phyloP scores from a whole-genome alignment of 2,797 vertebrate genomes.

The Aselliscus stoliczkanus region DNA sequence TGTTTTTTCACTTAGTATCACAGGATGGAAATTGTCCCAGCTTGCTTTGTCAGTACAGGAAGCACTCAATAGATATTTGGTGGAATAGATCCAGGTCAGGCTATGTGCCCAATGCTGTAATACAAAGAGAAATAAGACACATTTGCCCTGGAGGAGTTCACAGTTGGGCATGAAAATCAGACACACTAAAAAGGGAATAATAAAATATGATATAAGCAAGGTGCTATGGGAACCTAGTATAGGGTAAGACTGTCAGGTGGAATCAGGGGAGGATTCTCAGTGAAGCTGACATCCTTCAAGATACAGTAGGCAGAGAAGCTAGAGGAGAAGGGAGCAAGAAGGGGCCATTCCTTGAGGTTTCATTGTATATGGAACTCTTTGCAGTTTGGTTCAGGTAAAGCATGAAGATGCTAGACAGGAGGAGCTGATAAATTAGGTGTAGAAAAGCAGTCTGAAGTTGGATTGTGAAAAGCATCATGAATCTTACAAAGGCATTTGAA shows the following conservation, averaged over 20 bases:
- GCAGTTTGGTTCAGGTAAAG: background rate
- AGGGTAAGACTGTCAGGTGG: background rate
- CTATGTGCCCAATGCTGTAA: background rate
- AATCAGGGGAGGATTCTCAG: background rate
- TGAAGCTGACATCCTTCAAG: background rate
- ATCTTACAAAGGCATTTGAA: background rate
- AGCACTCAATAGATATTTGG: background rate
- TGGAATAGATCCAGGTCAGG: constrained; percentile 47
- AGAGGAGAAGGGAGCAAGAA: background rate
- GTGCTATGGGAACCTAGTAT: background rate
- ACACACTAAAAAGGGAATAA: background rate
- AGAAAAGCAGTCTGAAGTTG: background rate
- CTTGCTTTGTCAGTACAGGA: constrained; percentile 9
- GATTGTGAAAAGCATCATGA: constrained; percentile 1
- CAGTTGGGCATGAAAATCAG: constrained; percentile 5
- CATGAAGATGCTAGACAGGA: background rate
- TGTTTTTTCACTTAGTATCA: background rate
- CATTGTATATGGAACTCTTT: background rate
- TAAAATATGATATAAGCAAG: background rate
- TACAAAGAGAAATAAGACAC: constrained; percentile 7
- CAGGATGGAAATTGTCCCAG: background rate
- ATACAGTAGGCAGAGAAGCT: background rate
- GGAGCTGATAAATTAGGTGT: background rate
- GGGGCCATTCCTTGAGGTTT: background rate
- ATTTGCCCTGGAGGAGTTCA: background rate